Conservation (phyloP, 2,113 vertebrate species). For the Gallinago jamesoni region DNA sequence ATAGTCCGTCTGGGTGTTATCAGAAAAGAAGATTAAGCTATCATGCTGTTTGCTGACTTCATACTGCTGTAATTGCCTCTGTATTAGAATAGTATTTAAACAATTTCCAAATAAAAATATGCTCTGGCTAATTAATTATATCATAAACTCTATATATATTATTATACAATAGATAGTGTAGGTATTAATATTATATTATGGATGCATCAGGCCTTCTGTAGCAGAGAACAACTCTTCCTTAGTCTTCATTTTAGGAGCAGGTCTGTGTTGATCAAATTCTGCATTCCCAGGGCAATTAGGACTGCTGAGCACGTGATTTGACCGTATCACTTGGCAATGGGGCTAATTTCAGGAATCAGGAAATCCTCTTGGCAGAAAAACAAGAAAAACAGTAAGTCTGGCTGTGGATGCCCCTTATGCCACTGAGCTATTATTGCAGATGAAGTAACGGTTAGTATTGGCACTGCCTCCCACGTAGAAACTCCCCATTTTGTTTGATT, state of each 20-base stretch:
- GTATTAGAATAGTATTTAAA: background rate
- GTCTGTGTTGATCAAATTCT: background rate
- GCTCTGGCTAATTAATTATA: background rate
- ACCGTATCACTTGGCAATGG: background rate
- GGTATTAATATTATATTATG: background rate
- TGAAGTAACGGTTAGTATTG: background rate
- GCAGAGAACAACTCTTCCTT: background rate
- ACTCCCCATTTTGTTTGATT: background rate
- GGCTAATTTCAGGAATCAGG: slow-evolving; percentile 10
- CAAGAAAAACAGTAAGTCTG: background rate
- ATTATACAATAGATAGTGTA: background rate
- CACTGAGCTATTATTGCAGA: background rate
- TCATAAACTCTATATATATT: background rate
- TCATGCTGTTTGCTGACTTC: background rate
- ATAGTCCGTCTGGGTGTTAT: background rate
- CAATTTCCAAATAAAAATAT: background rate
- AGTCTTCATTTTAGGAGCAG: accelerated
- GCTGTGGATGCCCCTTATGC: background rate
- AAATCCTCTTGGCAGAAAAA: slow-evolving; percentile 1
- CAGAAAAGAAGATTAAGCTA: background rate
- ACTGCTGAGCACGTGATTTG: background rate
- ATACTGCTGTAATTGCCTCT: background rate
- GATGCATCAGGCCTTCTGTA: background rate
- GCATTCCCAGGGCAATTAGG: background rate
- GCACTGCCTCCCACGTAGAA: background rate